A percentile compares a stretch with the other conserved stretches of the same genome.
phyloP scores from a whole-genome alignment of 2,888 invertebrate genomes.

The Parelbella ahira region DNA sequence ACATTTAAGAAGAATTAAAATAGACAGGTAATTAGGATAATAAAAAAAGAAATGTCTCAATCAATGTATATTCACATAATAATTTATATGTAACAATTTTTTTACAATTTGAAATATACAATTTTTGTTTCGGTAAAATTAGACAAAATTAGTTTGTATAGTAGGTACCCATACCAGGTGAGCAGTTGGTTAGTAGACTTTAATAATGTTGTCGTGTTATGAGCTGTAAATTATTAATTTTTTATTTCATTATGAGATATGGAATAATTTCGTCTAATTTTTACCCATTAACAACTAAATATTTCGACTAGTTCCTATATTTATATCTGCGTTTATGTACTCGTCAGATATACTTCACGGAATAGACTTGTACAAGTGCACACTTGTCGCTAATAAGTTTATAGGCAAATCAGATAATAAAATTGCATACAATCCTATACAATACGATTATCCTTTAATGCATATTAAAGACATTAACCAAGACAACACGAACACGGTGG shows the following conservation, averaged over 20 bases:
- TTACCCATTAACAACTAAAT: slow-evolving; percentile 4
- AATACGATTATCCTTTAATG: too few species aligned
- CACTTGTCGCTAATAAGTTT: background rate
- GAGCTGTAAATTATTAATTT: too few species aligned
- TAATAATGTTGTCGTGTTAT: too few species aligned
- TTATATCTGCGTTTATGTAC: background rate
- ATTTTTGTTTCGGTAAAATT: slow-evolving; percentile 7
- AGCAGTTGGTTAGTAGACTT: too few species aligned
- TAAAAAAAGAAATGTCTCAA: slow-evolving; percentile 35
- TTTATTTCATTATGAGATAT: too few species aligned
- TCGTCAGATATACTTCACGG: background rate
- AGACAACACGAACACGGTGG: too few species aligned
- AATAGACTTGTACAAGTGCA: slow-evolving; percentile 1
- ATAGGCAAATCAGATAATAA: too few species aligned
- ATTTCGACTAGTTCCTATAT: slow-evolving; percentile 10
- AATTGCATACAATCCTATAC: too few species aligned
- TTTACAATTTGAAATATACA: slow-evolving; percentile 47
- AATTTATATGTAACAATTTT: slow-evolving; percentile 68
- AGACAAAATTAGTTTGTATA: slow-evolving; percentile 8
- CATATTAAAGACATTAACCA: too few species aligned
- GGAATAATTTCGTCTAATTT: slow-evolving; percentile 3
- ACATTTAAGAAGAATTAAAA: too few species aligned
- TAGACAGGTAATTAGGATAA: background rate
- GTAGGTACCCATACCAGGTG: too few species aligned
- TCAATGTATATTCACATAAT: slow-evolving; percentile 67